Conservation (phyloP, 2,113 vertebrate species). For the Ginglymostoma cirratum region DNA sequence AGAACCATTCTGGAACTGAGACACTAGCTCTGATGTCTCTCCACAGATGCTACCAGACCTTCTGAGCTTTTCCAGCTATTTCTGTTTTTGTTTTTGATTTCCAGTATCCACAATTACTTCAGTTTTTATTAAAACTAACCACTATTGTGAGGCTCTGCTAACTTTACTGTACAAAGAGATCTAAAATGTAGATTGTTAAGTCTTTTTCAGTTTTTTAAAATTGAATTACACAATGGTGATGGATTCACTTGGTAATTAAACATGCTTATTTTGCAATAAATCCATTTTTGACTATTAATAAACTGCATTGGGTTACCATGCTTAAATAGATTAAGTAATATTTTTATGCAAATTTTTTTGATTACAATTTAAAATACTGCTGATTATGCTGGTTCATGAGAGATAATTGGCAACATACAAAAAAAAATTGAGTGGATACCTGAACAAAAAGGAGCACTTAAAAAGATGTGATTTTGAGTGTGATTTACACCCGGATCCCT, state of each 20-base stretch:
- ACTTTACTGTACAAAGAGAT: neutral
- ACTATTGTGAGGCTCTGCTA: neutral
- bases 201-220: neutral
- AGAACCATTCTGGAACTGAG: no score
- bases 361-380: neutral
- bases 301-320: neutral
- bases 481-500: neutral
- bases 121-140: no score
- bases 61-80: no score
- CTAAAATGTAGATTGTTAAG: neutral
- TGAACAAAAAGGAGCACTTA: neutral
- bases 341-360: neutral
- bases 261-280: neutral
- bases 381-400: neutral
- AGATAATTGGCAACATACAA: neutral
- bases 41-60: no score
- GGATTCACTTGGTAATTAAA: neutral
- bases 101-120: no score
- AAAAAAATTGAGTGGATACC: neutral
- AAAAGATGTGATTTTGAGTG: neutral
- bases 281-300: neutral
- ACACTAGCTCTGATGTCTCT: no score
- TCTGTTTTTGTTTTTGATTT: no score
- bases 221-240: neutral
- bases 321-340: neutral